Conservation (phyloP, 1,140 invertebrate genomes). For the Anastatus disparis region DNA sequence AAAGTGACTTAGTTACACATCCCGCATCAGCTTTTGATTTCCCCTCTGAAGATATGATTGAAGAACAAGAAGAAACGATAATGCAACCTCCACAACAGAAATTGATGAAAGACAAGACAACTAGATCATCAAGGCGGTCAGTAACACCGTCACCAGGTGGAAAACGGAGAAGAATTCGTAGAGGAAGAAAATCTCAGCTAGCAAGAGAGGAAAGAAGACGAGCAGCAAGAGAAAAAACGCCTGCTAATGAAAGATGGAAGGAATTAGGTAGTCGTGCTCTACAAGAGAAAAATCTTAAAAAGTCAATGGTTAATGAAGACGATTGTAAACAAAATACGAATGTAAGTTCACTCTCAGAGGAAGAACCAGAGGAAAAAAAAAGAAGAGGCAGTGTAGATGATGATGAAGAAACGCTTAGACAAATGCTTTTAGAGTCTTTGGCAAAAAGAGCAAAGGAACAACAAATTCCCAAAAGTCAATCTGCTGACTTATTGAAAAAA, state of each 20-base stretch:
- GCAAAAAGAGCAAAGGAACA: constrained; percentile 46
- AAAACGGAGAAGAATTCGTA: not conserved
- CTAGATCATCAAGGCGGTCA: not conserved
- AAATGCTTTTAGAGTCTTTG: constrained; percentile 58
- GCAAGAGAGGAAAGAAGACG: not conserved
- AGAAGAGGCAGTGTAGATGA: constrained; percentile 58
- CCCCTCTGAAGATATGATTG: constrained; percentile 29
- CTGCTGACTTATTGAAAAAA: not conserved
- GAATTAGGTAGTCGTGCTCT: not conserved
- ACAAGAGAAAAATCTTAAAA: not conserved
- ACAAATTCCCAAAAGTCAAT: not conserved
- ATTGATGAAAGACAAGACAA: not conserved
- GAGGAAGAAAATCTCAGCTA: not conserved
- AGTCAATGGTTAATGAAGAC: not conserved
- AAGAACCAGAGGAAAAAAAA: not conserved
- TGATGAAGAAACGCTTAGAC: constrained; percentile 60
- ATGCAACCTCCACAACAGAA: too few relatives aligned
- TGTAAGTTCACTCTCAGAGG: too few relatives aligned
- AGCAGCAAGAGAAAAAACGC: not conserved
- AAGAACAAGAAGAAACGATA: not conserved
- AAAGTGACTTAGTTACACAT: constrained; percentile 35
- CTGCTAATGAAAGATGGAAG: not conserved
- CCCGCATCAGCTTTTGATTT: constrained; percentile 42
- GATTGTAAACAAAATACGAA: too few relatives aligned
- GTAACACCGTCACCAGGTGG: not conserved